Conservation (phyloP, 2,888 invertebrate species). For the Polyommatus icarus region DNA sequence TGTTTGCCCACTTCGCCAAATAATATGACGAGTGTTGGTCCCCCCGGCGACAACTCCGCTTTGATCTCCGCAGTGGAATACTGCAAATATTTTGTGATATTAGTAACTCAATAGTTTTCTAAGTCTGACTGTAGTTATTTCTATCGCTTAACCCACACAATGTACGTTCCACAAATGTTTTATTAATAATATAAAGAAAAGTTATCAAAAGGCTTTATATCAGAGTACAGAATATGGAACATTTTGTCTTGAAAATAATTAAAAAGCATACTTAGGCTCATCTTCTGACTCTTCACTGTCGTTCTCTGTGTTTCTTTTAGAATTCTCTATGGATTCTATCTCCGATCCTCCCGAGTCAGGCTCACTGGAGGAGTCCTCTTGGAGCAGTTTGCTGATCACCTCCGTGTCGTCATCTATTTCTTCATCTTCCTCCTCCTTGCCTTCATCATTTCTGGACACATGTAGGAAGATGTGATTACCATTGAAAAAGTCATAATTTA, state of each 20-base stretch:
- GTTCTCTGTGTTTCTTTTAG: conserved; percentile 47
- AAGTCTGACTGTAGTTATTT: not conserved
- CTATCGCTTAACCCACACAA: not conserved
- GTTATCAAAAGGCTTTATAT: too few species aligned
- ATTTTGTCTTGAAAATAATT: not conserved
- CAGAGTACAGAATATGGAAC: too few species aligned
- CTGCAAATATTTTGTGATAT: conserved; percentile 26
- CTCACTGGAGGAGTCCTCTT: conserved; percentile 61
- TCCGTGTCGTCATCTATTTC: conserved; percentile 63
- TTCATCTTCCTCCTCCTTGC: conserved; percentile 46
- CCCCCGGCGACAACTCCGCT: not conserved
- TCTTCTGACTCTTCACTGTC: conserved; percentile 41
- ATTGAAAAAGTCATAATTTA: not conserved
- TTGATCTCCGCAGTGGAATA: conserved; percentile 35
- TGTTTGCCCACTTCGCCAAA: not conserved
- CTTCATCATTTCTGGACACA: conserved; percentile 44
- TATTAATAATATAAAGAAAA: too few species aligned
- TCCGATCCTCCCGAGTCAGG: conserved; percentile 56
- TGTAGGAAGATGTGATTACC: not conserved
- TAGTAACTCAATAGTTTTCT: not conserved
- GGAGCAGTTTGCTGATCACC: conserved; percentile 66
- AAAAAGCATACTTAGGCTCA: conserved; percentile 42
- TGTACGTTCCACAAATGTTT: not conserved
- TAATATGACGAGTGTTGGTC: not conserved
- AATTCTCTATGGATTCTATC: conserved; percentile 52